Conservation (phyloP, 2,888 invertebrate species). For the Clitarchus hookeri region DNA sequence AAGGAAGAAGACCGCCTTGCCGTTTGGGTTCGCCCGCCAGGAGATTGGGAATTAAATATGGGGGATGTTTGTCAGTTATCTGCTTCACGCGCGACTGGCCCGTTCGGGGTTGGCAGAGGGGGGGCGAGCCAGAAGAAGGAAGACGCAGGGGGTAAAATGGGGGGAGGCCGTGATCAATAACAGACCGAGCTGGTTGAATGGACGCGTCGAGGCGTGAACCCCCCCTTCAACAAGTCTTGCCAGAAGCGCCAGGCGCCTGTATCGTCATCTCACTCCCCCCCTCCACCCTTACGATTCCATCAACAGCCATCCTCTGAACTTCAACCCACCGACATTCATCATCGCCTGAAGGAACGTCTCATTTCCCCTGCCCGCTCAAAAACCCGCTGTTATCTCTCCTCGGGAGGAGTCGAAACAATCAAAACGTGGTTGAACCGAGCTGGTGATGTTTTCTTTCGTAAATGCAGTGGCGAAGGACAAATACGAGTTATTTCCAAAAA, state of each 20-base stretch:
- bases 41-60: slow-evolving; percentile 7
- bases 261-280: neutral
- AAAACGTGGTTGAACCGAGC: neutral
- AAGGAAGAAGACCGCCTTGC: neutral
- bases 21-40: neutral
- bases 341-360: neutral
- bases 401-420: neutral
- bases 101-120: neutral
- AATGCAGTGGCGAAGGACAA: no score
- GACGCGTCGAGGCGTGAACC: slow-evolving; percentile 18
- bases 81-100: neutral
- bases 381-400: neutral
- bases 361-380: neutral
- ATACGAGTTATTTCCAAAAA: no score
- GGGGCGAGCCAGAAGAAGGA: neutral
- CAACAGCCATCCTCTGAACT: neutral
- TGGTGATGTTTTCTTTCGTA: no score
- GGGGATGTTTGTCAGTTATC: neutral
- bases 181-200: slow-evolving; percentile 4
- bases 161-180: neutral
- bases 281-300: neutral
- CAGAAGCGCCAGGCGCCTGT: slow-evolving; percentile 5
- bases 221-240: slow-evolving; percentile 15
- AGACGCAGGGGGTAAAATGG: neutral
- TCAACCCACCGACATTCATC: neutral